phyloP scores from a whole-genome alignment of 2,113 vertebrate species.

The Martes martes region DNA sequence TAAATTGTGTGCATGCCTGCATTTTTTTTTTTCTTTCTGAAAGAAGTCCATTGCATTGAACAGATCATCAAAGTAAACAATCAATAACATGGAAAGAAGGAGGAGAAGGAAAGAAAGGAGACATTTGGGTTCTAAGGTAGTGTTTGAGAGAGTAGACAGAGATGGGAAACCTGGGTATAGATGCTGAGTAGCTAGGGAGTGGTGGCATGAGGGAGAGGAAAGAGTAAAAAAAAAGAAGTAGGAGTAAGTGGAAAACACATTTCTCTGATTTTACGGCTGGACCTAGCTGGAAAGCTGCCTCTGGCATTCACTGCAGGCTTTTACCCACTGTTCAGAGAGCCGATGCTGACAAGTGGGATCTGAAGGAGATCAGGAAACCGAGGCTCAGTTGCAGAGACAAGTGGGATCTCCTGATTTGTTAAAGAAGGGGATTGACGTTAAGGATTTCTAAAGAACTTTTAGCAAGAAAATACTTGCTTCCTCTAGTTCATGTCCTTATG shows the following conservation, averaged over 20 bases:
- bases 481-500: not conserved
- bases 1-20: not conserved
- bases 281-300: not conserved
- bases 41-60: not conserved
- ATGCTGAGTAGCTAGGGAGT: not conserved
- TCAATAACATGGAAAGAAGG: not conserved
- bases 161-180: not conserved
- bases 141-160: not conserved
- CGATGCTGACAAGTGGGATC: too few relatives aligned
- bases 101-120: not conserved
- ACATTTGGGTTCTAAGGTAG: not conserved
- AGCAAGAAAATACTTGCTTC: not conserved
- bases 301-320: not conserved
- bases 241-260: not conserved
- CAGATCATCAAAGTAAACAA: not conserved
- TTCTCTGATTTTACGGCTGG: not conserved
- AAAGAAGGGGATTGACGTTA: not conserved
- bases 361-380: too few relatives aligned
- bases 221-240: not conserved
- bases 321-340: not conserved
- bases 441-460: not conserved
- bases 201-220: not conserved
- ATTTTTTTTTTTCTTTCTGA: not conserved
- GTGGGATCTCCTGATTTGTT: not conserved
- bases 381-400: too few relatives aligned